phyloP scores from a whole-genome alignment of 2,113 vertebrate genomes.

The Colossoma macropomum region DNA sequence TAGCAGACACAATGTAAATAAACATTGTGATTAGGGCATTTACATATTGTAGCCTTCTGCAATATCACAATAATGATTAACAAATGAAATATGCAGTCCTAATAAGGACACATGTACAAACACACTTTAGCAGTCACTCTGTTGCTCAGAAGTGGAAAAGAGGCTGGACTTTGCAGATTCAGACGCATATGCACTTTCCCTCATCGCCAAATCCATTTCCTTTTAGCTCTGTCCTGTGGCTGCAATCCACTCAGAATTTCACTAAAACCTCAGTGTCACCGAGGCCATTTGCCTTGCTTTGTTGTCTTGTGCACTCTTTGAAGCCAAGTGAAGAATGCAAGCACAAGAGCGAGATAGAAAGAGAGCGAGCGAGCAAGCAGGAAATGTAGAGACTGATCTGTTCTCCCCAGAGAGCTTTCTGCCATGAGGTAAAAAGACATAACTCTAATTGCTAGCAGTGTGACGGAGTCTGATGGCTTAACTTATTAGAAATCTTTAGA shows the following conservation, averaged over 20 bases:
- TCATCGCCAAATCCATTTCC: conserved; percentile 45
- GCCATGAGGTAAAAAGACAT: conserved; percentile 22
- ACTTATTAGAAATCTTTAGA: conserved; percentile 71
- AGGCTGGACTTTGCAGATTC: conserved; percentile 42
- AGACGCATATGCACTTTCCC: conserved; percentile 2
- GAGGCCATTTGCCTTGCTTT: conserved; percentile 57
- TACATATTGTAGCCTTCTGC: too few species aligned
- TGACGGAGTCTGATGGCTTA: conserved; percentile 40
- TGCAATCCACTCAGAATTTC: conserved; percentile 51
- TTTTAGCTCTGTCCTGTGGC: conserved; percentile 46
- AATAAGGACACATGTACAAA: neutral
- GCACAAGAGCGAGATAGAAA: conserved; percentile 6
- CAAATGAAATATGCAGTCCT: neutral
- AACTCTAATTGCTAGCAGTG: conserved; percentile 51
- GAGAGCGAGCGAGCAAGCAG: conserved; percentile 34
- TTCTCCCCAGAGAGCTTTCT: conserved; percentile 22
- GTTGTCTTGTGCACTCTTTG: conserved; percentile 65
- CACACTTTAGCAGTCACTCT: neutral
- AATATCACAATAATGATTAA: neutral
- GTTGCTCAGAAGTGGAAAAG: conserved; percentile 17
- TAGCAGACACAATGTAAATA: too few species aligned
- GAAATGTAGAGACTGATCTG: conserved; percentile 1
- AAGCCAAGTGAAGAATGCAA: conserved; percentile 52
- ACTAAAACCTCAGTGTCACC: conserved; percentile 57
- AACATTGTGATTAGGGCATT: too few species aligned